phyloP scores from a whole-genome alignment of 2,888 invertebrate species.

The Campoplex capitator region DNA sequence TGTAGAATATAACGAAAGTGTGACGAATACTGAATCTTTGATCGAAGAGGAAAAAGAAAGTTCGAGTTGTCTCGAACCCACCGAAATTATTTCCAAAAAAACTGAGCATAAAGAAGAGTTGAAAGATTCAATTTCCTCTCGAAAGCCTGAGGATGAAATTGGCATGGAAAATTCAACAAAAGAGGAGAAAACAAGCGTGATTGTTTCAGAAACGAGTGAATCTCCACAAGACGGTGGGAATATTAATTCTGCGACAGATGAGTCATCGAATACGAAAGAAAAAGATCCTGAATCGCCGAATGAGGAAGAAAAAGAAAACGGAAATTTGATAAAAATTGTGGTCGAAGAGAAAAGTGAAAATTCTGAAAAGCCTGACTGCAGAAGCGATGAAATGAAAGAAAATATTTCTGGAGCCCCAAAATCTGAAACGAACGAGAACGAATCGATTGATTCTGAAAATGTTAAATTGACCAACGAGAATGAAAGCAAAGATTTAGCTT shows the following conservation, averaged over 20 bases:
- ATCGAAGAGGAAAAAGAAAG: neutral
- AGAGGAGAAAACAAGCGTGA: neutral
- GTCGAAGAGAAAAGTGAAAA: neutral
- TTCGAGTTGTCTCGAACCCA: constrained; percentile 1
- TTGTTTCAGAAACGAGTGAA: neutral
- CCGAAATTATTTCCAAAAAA: neutral
- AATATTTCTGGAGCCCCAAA: neutral
- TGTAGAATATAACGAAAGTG: neutral
- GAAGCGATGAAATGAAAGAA: neutral
- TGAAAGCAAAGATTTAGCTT: constrained; percentile 1
- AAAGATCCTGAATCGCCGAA: neutral
- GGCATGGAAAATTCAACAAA: neutral
- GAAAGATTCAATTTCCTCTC: neutral
- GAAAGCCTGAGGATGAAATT: neutral
- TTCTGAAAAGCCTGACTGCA: neutral
- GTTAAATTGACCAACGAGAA: neutral
- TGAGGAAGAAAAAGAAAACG: neutral
- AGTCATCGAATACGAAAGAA: neutral
- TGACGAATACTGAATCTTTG: neutral
- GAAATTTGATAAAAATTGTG: neutral
- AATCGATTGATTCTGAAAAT: neutral
- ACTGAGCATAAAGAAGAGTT: neutral
- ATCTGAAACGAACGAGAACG: neutral
- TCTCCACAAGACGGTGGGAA: neutral
- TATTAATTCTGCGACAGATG: neutral